Percentiles rank a stretch among this genome's conserved stretches.
These are phyloP conservation scores for Pecten maximus DNA, from an alignment of 2,888 invertebrate genomes.

Conservation along the genomic window DNA sequence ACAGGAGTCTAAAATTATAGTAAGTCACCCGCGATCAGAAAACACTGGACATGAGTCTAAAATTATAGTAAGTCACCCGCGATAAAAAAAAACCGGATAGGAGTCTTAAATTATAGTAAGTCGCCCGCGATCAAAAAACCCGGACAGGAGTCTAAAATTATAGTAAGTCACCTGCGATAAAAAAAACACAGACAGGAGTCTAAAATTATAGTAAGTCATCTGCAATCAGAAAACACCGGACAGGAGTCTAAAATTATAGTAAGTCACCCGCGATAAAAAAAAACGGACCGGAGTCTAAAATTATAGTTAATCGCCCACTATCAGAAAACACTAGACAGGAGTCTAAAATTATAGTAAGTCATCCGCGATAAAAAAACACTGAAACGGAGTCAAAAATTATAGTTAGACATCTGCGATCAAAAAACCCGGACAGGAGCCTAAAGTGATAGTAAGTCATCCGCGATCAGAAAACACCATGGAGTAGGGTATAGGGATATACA, in stretches of 20 bases:
- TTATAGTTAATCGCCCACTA: background rate
- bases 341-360: conserved; percentile 75
- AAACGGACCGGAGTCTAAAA: conserved; percentile 76
- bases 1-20: conserved; percentile 79
- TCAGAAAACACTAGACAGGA: conserved; percentile 78
- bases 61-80: no score
- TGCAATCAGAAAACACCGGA: no score
- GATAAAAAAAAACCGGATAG: conserved; percentile 75
- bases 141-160: no score
- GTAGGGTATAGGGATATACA: no score
- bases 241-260: no score
- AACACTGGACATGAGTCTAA: no score
- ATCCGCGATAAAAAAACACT: no score
- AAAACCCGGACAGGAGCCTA: conserved; percentile 45
- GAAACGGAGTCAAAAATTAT: no score
- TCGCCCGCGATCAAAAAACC: no score
- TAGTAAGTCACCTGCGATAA: no score
- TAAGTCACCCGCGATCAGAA: conserved; percentile 51
- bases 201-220: conserved; percentile 70
- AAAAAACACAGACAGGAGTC: no score
- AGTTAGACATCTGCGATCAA: conserved; percentile 49
- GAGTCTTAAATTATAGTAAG: conserved; percentile 66
- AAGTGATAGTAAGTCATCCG: conserved; percentile 70
- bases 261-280: conserved; percentile 56
- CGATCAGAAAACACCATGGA: no score